phyloP scores from a whole-genome alignment of 1,140 invertebrate genomes.

The Drosophila kohkoa region DNA sequence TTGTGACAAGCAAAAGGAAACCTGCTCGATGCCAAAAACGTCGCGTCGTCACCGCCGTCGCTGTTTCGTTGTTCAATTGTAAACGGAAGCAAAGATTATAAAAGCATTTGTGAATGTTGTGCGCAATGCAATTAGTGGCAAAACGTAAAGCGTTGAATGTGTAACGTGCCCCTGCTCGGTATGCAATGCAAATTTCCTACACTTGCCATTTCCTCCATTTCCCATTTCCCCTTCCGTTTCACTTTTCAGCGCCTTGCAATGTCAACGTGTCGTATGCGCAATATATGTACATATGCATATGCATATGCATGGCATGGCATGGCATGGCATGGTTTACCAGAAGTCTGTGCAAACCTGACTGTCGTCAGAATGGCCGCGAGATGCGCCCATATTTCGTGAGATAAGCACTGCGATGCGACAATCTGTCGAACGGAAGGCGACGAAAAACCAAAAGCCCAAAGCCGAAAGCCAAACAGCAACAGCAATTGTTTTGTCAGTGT shows the following conservation, averaged over 20 bases:
- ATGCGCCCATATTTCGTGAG: not conserved
- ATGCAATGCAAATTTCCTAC: conserved; percentile 48
- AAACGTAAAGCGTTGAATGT: conserved; percentile 10
- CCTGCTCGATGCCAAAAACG: conserved; percentile 6
- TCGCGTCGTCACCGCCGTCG: conserved; percentile 19
- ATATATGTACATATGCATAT: conserved; percentile 15
- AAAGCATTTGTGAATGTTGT: conserved; percentile 68
- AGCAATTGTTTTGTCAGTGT: not conserved
- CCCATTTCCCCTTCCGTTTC: not conserved
- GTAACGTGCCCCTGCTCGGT: conserved; percentile 10
- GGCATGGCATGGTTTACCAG: not conserved
- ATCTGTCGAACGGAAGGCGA: not conserved
- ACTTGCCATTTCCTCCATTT: conserved; percentile 1
- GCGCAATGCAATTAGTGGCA: conserved; percentile 70
- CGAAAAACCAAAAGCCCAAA: too few species aligned
- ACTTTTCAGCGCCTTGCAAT: not conserved
- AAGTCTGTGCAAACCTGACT: not conserved
- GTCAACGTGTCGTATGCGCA: conserved; percentile 58
- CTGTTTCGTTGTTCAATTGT: conserved; percentile 49
- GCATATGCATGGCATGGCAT: not conserved
- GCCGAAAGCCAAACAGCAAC: not conserved
- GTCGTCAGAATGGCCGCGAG: too few species aligned
- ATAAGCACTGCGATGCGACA: conserved; percentile 1
- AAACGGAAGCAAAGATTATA: conserved; percentile 77
- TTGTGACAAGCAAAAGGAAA: conserved; percentile 34